Base-by-base conservation (phyloP, 2,888 invertebrate genomes). In the Hedya salicella region DNA sequence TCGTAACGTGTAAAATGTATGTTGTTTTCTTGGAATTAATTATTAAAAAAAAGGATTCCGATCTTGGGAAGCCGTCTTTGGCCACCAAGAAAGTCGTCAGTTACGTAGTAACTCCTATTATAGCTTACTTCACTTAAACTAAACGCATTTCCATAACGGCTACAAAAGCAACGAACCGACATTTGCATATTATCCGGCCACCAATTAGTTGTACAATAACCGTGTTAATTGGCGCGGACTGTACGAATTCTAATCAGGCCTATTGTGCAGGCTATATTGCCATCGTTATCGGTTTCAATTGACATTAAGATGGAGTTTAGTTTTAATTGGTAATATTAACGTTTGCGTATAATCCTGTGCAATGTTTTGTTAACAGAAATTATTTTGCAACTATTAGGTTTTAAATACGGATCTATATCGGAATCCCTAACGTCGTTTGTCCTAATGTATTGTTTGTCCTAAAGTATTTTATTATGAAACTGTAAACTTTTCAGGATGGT, bases 161-260 rank as follows among this genome's bases (percentile, higher is more conserved):
- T 19, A 44, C 44, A 13, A 36, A 16, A 14, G 21, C 65, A 46
- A 64, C 50, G 25, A 42, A 57, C 56, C 57, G 32, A 9, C 32
- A 65, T 65, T 53, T 53, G 59, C 65, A 65, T 65, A 65, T 60
- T 65, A 65, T 65, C 65, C 30, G 39, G 50, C 44, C 40, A 49
- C 66, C 66, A 66, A 61, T 66, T 61, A 66, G 61, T 54, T 66
- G 30, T 60, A 66, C 66, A 66, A 66, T 61, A 66, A 61, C 40
- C 39, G 17, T 61, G 53, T 59, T 65, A 65, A 65, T 65, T 65
- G 65, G 59, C 25, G 36, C n/a, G 16, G 44, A 32, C 25, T 46
- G 50, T 65, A 39, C 59, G 44, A 59, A 65, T 59, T 52, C 44
- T 44, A 32, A 52, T 65, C 36, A 42, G 17, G 0, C 25, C 46